These are phyloP conservation scores for Heliconius cydno DNA, from an alignment of 2,888 invertebrate genomes.

Conservation along the genomic window DNA sequence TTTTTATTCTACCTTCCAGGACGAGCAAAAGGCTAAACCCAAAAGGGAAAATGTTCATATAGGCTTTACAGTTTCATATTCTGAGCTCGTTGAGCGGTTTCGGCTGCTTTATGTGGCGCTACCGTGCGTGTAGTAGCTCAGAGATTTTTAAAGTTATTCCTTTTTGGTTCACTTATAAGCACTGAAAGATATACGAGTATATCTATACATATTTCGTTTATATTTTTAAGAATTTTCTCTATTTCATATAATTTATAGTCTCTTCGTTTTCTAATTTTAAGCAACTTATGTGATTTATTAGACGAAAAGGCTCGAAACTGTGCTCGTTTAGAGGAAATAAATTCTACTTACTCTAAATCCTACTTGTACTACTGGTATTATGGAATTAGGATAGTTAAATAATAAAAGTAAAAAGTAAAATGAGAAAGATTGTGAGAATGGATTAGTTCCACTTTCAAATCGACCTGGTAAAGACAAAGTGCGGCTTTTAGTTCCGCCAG, in stretches of 20 bases:
- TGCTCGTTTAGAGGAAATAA: too few species aligned
- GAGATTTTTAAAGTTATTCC: background rate
- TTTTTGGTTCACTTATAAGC: background rate
- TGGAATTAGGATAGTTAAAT: too few species aligned
- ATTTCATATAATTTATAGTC: too few species aligned
- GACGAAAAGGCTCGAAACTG: too few species aligned
- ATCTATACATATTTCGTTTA: background rate
- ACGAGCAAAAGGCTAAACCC: constrained; percentile 21
- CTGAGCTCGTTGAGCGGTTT: constrained; percentile 20
- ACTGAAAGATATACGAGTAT: background rate
- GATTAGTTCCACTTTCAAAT: too few species aligned
- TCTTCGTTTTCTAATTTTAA: background rate
- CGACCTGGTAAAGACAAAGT: too few species aligned
- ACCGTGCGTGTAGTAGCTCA: background rate
- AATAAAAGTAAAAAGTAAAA: too few species aligned
- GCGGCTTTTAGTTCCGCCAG: too few species aligned
- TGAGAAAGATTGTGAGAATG: too few species aligned
- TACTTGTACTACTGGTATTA: too few species aligned
- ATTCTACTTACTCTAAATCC: too few species aligned
- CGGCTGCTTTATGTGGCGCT: background rate
- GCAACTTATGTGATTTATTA: too few species aligned
- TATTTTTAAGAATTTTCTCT: background rate
- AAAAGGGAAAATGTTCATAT: constrained; percentile 32
- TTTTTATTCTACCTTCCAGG: constrained; percentile 14
- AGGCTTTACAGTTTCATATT: constrained; percentile 30